These are phyloP conservation scores for Ricordea florida DNA, from an alignment of 92 coral and sea anemone genomes.

Conservation along the genomic window DNA sequence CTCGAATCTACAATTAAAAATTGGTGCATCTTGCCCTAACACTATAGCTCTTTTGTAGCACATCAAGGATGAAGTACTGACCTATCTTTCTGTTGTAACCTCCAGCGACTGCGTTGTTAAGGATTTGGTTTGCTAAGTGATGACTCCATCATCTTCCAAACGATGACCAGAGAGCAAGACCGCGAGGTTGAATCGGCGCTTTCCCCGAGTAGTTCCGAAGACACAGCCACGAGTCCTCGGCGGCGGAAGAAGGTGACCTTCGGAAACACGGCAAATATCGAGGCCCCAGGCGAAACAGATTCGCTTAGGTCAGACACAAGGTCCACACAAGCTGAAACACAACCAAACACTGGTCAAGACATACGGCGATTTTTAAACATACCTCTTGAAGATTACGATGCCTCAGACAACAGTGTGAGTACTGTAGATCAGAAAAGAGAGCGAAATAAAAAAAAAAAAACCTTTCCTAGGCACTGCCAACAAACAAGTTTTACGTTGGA, in stretches of 20 bases:
- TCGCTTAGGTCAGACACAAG: neutral
- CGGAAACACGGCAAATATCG: constrained; percentile 16
- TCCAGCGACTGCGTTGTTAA: too few species aligned
- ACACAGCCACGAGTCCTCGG: neutral
- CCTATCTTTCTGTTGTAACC: neutral
- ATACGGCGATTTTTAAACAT: constrained; percentile 50
- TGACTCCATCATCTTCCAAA: too few species aligned
- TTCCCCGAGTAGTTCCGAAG: neutral
- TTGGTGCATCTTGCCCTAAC: too few species aligned
- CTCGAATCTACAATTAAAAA: too few species aligned
- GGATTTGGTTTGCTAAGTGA: neutral
- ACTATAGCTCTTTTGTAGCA: too few species aligned
- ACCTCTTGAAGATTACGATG: constrained; percentile 79
- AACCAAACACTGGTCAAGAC: neutral
- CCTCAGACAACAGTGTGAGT: constrained; percentile 46
- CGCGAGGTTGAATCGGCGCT: neutral
- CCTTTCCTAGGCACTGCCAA: too few species aligned
- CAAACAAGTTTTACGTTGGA: too few species aligned
- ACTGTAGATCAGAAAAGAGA: too few species aligned
- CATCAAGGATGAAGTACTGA: too few species aligned
- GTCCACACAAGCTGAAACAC: neutral
- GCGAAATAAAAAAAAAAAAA: too few species aligned
- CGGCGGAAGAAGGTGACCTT: constrained; percentile 30
- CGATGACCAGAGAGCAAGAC: neutral
- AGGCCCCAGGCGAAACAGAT: constrained; percentile 9